Evolutionary conservation across 2,888 invertebrate genomes (phyloP).

Genomic region (Netelia fuscicornis): DNA sequence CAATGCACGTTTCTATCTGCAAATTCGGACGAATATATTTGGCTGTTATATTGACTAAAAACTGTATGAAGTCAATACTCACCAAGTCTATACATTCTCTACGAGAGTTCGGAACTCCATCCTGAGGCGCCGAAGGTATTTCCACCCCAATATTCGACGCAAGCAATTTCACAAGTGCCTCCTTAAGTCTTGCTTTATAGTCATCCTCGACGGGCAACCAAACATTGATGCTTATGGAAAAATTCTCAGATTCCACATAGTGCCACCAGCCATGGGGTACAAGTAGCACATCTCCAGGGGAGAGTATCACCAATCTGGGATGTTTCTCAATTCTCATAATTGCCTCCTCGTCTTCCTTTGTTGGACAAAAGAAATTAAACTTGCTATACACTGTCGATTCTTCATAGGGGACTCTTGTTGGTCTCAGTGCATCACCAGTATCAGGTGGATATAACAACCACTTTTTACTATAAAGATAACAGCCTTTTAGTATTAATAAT

Average conservation of each 20-base stretch:
- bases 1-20: slow-evolving; percentile 75
- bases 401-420: slow-evolving; percentile 96
- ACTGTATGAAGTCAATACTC: slow-evolving; percentile 57
- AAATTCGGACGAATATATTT: slow-evolving; percentile 8
- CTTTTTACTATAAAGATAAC: slow-evolving; percentile 88
- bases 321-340: slow-evolving; percentile 83
- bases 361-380: slow-evolving; percentile 92
- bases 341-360: slow-evolving; percentile 86
- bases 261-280: slow-evolving; percentile 99
- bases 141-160: slow-evolving; percentile 76
- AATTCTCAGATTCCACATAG: slow-evolving; percentile 91
- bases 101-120: slow-evolving; percentile 69
- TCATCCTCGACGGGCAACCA: slow-evolving; percentile 90
- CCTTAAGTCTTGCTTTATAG: slow-evolving; percentile 78
- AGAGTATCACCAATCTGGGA: slow-evolving; percentile 88
- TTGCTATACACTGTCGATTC: slow-evolving; percentile 97
- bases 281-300: slow-evolving; percentile 94
- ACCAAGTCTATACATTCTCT: slow-evolving; percentile 76
- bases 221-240: slow-evolving; percentile 89
- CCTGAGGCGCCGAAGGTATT: slow-evolving; percentile 68
- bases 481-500: too few relatives aligned
- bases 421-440: slow-evolving; percentile 88
- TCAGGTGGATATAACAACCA: slow-evolving; percentile 97
- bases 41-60: slow-evolving; percentile 29
- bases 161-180: slow-evolving; percentile 81